These are phyloP conservation scores for Fragum fragum DNA, from an alignment of 2,888 invertebrate species.

Conservation along the genomic window DNA sequence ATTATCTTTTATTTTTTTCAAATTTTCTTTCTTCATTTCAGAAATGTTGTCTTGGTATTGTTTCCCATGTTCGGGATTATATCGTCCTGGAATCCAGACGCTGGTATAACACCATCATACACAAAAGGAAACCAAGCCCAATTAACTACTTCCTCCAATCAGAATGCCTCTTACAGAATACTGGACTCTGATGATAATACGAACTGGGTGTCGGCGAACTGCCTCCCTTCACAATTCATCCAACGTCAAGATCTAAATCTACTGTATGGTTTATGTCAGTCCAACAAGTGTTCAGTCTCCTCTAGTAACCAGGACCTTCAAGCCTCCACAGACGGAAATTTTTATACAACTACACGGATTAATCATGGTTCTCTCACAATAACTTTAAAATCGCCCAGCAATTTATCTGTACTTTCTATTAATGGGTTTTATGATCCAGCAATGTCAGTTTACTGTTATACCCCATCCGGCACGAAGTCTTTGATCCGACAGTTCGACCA, in stretches of 20 bases:
- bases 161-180: constrained; percentile 36
- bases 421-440: constrained; percentile 59
- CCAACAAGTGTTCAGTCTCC: constrained; percentile 45
- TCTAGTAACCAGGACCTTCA: constrained; percentile 36
- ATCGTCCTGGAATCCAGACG: constrained; percentile 73
- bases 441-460: not conserved
- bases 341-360: constrained; percentile 50
- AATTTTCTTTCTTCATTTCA: no score
- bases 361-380: constrained; percentile 45
- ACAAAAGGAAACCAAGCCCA: constrained; percentile 67
- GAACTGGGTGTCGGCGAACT: constrained; percentile 73
- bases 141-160: constrained; percentile 59
- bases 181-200: constrained; percentile 73
- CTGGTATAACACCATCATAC: constrained; percentile 71
- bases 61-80: not conserved
- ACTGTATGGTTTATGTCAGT: constrained; percentile 55
- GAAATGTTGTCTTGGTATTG: no score
- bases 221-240: constrained; percentile 68
- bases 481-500: constrained; percentile 38
- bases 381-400: constrained; percentile 22
- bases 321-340: constrained; percentile 64
- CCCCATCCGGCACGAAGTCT: not conserved
- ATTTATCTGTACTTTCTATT: constrained; percentile 53
- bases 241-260: constrained; percentile 65
- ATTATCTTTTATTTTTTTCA: no score